Percentiles rank a stretch among this genome's conserved stretches.
These are phyloP conservation scores for Eudorcas thomsonii DNA, from an alignment of 2,113 vertebrate genomes.

Conservation along the genomic window DNA sequence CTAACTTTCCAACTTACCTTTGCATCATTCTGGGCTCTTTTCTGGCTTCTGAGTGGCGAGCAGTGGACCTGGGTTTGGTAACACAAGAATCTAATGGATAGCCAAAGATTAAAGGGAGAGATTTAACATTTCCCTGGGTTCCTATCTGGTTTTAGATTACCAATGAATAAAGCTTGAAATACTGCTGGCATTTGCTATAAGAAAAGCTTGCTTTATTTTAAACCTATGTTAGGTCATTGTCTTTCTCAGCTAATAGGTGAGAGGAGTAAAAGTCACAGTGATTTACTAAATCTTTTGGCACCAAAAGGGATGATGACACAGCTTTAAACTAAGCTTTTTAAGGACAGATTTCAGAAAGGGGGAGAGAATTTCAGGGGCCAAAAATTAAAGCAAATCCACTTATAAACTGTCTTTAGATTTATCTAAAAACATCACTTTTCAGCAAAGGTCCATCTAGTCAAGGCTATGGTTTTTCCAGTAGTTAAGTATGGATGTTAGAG, in stretches of 20 bases:
- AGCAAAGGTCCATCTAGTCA: background rate
- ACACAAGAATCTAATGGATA: background rate
- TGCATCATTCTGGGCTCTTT: background rate
- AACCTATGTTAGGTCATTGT: background rate
- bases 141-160: background rate
- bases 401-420: background rate
- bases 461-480: background rate
- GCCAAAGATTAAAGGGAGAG: background rate
- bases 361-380: background rate
- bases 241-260: background rate
- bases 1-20: background rate
- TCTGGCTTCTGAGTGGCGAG: background rate
- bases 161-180: background rate
- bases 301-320: background rate
- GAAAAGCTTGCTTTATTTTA: background rate
- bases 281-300: background rate
- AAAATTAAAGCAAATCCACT: background rate
- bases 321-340: background rate
- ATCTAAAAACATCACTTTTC: background rate
- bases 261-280: background rate
- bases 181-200: background rate
- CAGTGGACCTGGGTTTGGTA: background rate
- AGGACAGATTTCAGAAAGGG: background rate
- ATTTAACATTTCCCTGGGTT: background rate
- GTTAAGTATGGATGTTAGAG: background rate